Conservation (phyloP, 2,797 vertebrate species). For the Prionace glauca region DNA sequence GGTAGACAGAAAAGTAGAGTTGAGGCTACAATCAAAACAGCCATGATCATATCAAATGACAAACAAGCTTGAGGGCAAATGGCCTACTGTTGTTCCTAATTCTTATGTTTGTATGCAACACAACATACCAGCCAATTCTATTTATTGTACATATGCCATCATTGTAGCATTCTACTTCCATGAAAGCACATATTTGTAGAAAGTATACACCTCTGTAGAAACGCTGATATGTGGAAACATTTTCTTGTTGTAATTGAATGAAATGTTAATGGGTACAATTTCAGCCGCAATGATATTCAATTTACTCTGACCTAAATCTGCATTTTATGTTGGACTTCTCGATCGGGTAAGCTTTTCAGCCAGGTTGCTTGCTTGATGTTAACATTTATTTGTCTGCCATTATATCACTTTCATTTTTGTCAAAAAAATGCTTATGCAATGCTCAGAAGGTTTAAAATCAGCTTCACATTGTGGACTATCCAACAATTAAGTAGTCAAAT, state of each 20-base stretch:
- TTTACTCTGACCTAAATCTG: not conserved
- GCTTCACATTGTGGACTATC: conserved; percentile 1
- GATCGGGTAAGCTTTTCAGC: not conserved
- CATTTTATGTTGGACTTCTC: not conserved
- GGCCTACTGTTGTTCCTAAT: no score
- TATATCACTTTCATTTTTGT: not conserved
- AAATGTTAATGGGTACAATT: not conserved
- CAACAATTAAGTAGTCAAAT: not conserved
- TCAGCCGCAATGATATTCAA: not conserved
- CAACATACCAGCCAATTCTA: not conserved
- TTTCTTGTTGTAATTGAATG: not conserved
- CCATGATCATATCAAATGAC: no score
- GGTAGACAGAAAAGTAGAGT: no score
- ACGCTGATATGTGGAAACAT: not conserved
- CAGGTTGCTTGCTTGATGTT: not conserved
- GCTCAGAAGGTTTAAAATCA: not conserved
- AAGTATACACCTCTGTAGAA: not conserved
- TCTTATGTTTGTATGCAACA: no score
- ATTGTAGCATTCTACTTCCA: not conserved
- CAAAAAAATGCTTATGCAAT: not conserved
- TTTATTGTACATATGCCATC: not conserved
- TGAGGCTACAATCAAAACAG: no score
- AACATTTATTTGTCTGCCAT: not conserved
- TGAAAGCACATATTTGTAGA: not conserved
- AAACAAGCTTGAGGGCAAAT: no score